phyloP scores from a whole-genome alignment of 2,888 invertebrate species.

The Argyra leucocephala region DNA sequence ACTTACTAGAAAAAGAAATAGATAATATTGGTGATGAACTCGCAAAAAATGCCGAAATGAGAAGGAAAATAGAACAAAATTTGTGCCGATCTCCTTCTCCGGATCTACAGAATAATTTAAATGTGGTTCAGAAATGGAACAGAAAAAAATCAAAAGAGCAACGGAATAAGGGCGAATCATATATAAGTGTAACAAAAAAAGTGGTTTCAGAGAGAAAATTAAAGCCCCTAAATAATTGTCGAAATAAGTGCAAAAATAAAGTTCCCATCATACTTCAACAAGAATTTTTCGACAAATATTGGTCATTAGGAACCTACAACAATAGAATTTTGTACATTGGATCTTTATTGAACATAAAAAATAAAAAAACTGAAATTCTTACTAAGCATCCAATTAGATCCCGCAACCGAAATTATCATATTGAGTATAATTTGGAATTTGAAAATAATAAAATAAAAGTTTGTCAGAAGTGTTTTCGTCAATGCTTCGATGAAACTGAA shows the following conservation, averaged over 20 bases:
- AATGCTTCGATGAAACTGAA: conserved; percentile 11
- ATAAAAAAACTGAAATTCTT: no score
- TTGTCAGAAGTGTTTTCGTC: conserved; percentile 13
- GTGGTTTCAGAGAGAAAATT: conserved; percentile 10
- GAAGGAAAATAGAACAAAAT: no score
- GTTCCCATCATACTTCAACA: neutral
- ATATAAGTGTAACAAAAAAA: conserved; percentile 12
- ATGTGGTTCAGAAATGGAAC: no score
- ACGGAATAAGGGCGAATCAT: conserved; percentile 10
- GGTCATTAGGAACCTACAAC: conserved; percentile 15
- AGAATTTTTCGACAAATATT: conserved; percentile 13
- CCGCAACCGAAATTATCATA: conserved; percentile 10
- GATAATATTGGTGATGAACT: no score
- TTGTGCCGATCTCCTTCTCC: no score
- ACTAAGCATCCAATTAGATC: conserved; percentile 9
- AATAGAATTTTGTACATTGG: no score
- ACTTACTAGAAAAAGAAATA: no score
- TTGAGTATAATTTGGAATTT: conserved; percentile 2
- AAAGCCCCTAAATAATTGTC: conserved; percentile 12
- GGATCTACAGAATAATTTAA: no score
- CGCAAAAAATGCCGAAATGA: no score
- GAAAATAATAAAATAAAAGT: conserved; percentile 10
- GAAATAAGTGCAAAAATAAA: conserved; percentile 7
- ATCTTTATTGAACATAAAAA: no score
- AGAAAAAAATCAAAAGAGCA: neutral